Evolutionary conservation across 2,797 vertebrate species (phyloP), one percentile per base, ranked within the genome.

Genomic region (Coranthus polyacanthus): DNA sequence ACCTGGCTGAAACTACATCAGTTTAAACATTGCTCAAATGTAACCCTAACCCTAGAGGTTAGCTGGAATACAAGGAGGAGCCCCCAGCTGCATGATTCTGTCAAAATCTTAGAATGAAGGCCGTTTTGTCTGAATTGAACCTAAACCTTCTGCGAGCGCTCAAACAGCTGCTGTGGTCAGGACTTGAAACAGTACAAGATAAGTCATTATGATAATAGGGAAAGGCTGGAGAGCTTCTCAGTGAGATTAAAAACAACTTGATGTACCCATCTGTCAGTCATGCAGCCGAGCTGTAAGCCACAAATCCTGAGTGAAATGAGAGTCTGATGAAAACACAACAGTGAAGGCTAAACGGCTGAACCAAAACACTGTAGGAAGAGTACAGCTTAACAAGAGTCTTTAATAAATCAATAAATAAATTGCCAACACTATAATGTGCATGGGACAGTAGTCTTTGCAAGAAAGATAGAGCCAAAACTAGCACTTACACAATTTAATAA

Each of bases 171-270:
- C 12, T 0, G 32, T 3, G 2, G 12, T 12, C 24, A 50, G 45
- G 29, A 43, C 70, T 57, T 46, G 34, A 56, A 60, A 49, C 54
- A 54, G 59, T 59, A 32, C 2, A 1, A 53, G 67, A 42, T 50
- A 64, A 55, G 63, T 82, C 70, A 63, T 86, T 75, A 79, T 59
- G 68, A 75, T 75, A 63, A 75, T 18, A 58, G 41, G 47, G 68
- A 47, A 24, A 13, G 2, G 56, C 39, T 3, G 1, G 18, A 47
- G 68, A 56, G 69, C 68, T 66, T 70, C 47, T 64, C 67, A 51
- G 15, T 38, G 0, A 78, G 78, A 86, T 83, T 79, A 82, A 66
- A 78, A 67, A 69, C 67, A 41, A 46, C 45, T 67, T 79, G 53
- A 83, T 75, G 66, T 72, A 72, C 66, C 62, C 4, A 38, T 53